Evolutionary conservation across 2,113 vertebrate genomes (phyloP).

Genomic region (Nerophis ophidion): DNA sequence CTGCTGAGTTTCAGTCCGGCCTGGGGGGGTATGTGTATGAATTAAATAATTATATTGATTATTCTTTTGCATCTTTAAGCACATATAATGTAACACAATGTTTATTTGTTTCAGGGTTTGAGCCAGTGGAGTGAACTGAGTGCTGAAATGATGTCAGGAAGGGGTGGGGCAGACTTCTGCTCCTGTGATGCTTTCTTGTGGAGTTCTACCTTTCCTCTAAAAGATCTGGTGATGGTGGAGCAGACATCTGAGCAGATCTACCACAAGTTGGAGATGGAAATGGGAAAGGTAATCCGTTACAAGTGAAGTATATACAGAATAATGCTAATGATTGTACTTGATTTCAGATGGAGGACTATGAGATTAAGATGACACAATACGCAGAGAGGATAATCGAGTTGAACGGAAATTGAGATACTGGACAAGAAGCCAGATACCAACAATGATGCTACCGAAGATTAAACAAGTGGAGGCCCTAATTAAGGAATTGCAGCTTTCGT

Average conservation of each 20-base stretch:
- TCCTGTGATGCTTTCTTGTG: conserved; percentile 62
- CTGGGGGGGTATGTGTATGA: conserved; percentile 43
- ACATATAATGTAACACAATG: conserved; percentile 1
- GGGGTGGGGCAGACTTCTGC: conserved; percentile 40
- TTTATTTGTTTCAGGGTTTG: conserved; percentile 15
- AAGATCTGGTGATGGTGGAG: conserved; percentile 50
- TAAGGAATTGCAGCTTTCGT: conserved; percentile 57
- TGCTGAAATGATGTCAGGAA: conserved; percentile 39
- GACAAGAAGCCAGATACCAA: conserved; percentile 62
- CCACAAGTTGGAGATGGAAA: conserved; percentile 54
- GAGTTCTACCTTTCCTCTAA: conserved; percentile 47
- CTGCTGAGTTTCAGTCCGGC: conserved; percentile 44
- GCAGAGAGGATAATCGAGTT: conserved; percentile 73
- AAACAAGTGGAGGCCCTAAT: conserved; percentile 67
- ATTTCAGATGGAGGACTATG: conserved; percentile 75
- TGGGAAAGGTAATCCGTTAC: conserved; percentile 51
- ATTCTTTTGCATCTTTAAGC: neutral
- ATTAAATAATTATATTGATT: conserved; percentile 1
- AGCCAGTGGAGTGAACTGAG: conserved; percentile 17
- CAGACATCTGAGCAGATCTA: conserved; percentile 41
- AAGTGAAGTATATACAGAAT: neutral
- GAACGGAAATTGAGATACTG: conserved; percentile 69
- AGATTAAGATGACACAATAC: conserved; percentile 66
- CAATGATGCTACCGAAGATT: conserved; percentile 59
- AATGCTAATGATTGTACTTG: neutral